Conservation (phyloP, 1,140 invertebrate species). For the Neodiprion virginianus region DNA sequence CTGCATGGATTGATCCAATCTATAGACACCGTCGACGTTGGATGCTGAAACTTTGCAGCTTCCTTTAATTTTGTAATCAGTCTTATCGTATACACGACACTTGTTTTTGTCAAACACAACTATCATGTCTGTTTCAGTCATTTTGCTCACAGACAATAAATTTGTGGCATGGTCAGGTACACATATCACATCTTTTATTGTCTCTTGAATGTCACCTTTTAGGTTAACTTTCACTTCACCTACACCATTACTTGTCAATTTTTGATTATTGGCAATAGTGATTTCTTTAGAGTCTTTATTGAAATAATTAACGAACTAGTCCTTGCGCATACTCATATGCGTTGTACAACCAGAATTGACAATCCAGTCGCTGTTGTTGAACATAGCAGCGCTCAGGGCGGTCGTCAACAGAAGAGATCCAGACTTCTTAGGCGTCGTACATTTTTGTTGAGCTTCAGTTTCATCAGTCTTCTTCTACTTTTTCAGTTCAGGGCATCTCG, state of each 20-base stretch:
- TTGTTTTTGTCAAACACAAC: conserved; percentile 3
- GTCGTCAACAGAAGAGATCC: neutral
- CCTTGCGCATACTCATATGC: neutral
- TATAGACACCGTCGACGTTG: neutral
- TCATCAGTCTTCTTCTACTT: neutral
- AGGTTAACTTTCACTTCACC: conserved; percentile 37
- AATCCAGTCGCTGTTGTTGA: neutral
- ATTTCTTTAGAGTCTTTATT: conserved; percentile 4
- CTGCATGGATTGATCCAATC: neutral
- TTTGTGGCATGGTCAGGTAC: neutral
- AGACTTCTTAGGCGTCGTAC: neutral
- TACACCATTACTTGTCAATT: conserved; percentile 11
- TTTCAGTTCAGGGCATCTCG: neutral
- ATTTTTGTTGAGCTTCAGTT: neutral
- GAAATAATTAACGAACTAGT: neutral
- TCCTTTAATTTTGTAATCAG: neutral
- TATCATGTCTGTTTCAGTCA: neutral
- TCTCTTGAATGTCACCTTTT: neutral
- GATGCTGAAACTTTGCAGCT: neutral
- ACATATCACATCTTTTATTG: conserved; percentile 10
- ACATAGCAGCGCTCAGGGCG: neutral
- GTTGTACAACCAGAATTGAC: neutral
- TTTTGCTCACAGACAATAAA: conserved; percentile 10
- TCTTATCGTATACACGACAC: neutral
- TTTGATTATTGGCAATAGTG: neutral